phyloP scores from a whole-genome alignment of 2,113 vertebrate species.

The Narcine bancroftii region DNA sequence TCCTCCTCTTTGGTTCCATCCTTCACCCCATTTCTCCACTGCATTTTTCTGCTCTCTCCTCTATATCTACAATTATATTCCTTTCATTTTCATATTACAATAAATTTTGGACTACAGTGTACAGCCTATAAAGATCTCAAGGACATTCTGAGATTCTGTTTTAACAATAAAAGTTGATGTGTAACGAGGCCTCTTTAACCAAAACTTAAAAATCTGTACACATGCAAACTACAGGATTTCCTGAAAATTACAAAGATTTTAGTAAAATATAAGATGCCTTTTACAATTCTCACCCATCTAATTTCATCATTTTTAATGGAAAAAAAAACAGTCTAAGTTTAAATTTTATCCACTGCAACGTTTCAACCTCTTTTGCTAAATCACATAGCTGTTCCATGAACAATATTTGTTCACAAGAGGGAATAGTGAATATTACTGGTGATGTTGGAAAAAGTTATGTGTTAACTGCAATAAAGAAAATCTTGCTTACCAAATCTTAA shows the following conservation, averaged over 20 bases:
- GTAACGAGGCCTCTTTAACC: not conserved
- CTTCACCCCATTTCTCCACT: no score
- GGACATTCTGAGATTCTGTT: no score
- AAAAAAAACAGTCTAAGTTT: not conserved
- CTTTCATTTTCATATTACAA: no score
- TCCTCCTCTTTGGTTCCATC: no score
- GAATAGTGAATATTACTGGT: constrained; percentile 18
- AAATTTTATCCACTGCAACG: not conserved
- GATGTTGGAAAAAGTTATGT: not conserved
- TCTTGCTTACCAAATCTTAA: no score
- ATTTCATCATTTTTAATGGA: not conserved
- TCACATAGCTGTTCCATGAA: not conserved
- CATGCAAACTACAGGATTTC: not conserved
- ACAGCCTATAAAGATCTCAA: no score
- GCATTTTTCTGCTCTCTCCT: no score
- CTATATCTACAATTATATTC: no score
- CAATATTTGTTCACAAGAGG: not conserved
- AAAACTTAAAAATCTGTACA: not conserved
- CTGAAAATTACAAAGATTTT: not conserved
- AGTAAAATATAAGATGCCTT: not conserved
- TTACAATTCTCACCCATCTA: not conserved
- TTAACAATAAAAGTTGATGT: not conserved
- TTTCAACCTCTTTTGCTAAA: not conserved
- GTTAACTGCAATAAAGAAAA: not conserved
- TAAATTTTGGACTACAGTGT: no score